phyloP scores from a whole-genome alignment of 2,113 vertebrate genomes.

The Maccullochella peelii region DNA sequence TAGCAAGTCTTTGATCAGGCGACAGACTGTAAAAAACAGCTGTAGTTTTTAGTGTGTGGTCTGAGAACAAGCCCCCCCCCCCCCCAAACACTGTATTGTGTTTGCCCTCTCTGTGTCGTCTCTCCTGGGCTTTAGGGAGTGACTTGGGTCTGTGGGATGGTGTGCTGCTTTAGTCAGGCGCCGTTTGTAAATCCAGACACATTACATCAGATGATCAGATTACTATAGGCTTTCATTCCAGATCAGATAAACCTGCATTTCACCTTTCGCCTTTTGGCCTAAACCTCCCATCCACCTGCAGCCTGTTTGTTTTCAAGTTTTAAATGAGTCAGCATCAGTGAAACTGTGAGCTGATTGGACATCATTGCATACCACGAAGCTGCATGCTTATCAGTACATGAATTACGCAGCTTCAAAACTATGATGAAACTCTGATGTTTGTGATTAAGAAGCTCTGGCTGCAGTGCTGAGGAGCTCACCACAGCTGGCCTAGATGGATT shows the following conservation, averaged over 20 bases:
- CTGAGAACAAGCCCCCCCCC: slow-evolving; percentile 20
- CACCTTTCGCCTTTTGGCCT: slow-evolving; percentile 47
- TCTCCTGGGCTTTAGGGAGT: slow-evolving; percentile 48
- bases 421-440: slow-evolving; percentile 50
- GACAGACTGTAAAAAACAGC: slow-evolving; percentile 44
- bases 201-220: slow-evolving; percentile 67
- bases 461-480: background rate
- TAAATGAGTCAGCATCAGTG: slow-evolving; percentile 26
- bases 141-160: slow-evolving; percentile 47
- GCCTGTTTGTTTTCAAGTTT: slow-evolving; percentile 28
- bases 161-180: slow-evolving; percentile 53
- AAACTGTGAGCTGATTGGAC: slow-evolving; percentile 44
- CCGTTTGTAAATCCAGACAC: slow-evolving; percentile 64
- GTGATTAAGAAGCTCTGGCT: slow-evolving; percentile 25
- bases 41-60: slow-evolving; percentile 69
- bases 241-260: slow-evolving; percentile 64
- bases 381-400: slow-evolving; percentile 46
- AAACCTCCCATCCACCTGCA: slow-evolving; percentile 31
- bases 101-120: slow-evolving; percentile 34
- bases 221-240: slow-evolving; percentile 48
- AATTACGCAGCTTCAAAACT: slow-evolving; percentile 35
- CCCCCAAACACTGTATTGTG: slow-evolving; percentile 13
- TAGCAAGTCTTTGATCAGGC: slow-evolving; percentile 57
- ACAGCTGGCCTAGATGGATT: slow-evolving; percentile 26
- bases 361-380: slow-evolving; percentile 13